phyloP scores from a whole-genome alignment of 2,888 invertebrate genomes.

The Prosapia bicincta region DNA sequence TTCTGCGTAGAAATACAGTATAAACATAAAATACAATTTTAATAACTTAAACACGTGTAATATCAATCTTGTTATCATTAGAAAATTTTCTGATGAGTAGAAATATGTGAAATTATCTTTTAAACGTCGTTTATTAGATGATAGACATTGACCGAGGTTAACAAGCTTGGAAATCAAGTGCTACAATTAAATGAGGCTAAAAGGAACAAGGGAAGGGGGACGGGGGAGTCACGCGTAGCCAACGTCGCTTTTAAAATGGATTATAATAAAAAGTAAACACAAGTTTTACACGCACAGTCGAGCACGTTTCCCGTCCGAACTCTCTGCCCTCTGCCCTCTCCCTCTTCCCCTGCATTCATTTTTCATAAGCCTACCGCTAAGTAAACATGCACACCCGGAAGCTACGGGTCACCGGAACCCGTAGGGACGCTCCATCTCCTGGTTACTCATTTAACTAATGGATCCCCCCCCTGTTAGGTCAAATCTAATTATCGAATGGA shows the following conservation, averaged over 20 bases:
- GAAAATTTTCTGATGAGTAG: no score
- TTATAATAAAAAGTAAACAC: neutral
- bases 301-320: neutral
- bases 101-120: no score
- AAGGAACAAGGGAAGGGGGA: neutral
- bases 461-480: neutral
- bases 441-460: slow-evolving; percentile 2
- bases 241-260: neutral
- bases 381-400: slow-evolving; percentile 2
- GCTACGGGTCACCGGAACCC: neutral
- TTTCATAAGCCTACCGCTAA: neutral
- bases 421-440: neutral
- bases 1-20: no score
- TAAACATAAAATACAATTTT: no score
- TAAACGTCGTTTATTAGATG: neutral
- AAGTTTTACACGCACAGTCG: neutral
- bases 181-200: neutral
- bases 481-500: neutral
- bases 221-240: neutral
- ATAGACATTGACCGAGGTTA: neutral
- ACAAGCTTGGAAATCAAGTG: neutral
- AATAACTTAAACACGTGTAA: no score
- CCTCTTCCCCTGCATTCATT: neutral
- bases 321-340: neutral
- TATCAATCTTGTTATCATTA: no score